These are phyloP conservation scores for Anorthoa munda DNA, from an alignment of 2,888 invertebrate species.

Conservation along the genomic window DNA sequence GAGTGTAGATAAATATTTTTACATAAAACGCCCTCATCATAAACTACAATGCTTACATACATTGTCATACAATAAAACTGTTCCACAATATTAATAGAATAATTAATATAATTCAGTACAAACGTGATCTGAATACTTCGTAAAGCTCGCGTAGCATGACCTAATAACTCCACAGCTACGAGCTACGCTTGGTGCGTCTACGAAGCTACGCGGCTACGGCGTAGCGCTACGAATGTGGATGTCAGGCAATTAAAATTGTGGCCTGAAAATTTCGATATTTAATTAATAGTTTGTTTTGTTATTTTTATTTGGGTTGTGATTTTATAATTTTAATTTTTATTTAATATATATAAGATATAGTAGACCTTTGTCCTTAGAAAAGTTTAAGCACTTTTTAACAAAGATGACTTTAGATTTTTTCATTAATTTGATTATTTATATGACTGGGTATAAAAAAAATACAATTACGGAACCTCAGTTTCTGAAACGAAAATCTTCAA, in stretches of 20 bases:
- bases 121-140: constrained; percentile 43
- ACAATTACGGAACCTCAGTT: too few species aligned
- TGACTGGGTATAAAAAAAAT: too few species aligned
- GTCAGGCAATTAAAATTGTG: constrained; percentile 40
- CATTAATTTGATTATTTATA: too few species aligned
- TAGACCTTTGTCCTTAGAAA: not conserved
- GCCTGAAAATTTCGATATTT: constrained; percentile 45
- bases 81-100: constrained; percentile 35
- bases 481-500: too few species aligned
- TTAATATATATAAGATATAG: too few species aligned
- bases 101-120: constrained; percentile 46
- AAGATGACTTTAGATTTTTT: too few species aligned
- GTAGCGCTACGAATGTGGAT: constrained; percentile 54
- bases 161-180: constrained; percentile 52
- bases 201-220: constrained; percentile 62
- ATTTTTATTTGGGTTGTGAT: not conserved
- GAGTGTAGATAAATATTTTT: too few species aligned
- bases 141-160: constrained; percentile 43
- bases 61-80: constrained; percentile 25
- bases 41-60: constrained; percentile 1
- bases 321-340: not conserved
- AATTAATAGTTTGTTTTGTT: constrained; percentile 13
- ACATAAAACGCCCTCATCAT: not conserved
- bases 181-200: constrained; percentile 63
- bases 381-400: too few species aligned